A percentile compares a stretch with the other conserved stretches of the same genome.
Conservation (phyloP, 1,140 invertebrate genomes). For the Bombus waltoni region DNA sequence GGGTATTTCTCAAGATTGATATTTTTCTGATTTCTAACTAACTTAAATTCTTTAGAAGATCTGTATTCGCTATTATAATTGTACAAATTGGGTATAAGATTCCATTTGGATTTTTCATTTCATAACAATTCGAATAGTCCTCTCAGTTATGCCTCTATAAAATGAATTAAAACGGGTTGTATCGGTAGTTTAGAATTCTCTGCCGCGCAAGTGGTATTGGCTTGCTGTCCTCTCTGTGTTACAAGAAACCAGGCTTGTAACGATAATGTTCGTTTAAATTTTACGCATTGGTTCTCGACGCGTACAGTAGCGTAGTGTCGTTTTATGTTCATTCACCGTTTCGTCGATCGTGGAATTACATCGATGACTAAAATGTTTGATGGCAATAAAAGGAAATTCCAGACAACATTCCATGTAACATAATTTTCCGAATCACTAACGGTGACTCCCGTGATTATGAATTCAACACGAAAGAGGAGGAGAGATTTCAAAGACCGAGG, state of each 20-base stretch:
- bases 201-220: background rate
- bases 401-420: background rate
- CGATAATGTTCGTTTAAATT: constrained; percentile 25
- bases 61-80: background rate
- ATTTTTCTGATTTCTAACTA: no score
- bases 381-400: background rate
- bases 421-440: background rate
- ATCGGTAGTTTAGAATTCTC: background rate
- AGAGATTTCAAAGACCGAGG: background rate
- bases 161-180: background rate
- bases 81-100: background rate
- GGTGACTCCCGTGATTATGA: background rate
- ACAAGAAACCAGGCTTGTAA: constrained; percentile 9
- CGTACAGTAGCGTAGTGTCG: background rate
- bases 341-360: constrained; percentile 2
- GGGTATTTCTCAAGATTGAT: no score
- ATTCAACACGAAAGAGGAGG: background rate
- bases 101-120: background rate
- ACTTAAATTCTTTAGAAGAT: background rate
- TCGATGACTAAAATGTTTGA: constrained; percentile 2
- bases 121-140: background rate
- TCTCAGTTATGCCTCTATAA: background rate
- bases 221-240: background rate
- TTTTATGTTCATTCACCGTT: constrained; percentile 17
- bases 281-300: background rate